Conservation (phyloP, 2,797 vertebrate species). For the Acestrorhynchus altus region DNA sequence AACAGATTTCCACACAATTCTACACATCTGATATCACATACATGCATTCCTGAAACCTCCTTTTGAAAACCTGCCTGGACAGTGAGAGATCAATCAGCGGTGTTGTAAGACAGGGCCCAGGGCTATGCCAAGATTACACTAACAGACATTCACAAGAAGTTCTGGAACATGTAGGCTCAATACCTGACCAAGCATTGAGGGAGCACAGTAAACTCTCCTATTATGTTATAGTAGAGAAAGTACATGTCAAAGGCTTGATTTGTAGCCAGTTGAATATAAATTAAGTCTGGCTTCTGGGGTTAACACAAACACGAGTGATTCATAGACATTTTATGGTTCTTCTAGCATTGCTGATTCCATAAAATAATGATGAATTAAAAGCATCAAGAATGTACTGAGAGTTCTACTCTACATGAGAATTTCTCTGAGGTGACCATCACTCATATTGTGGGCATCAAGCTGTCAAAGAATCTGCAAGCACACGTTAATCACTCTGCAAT, state of each 20-base stretch:
- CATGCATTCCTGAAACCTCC: neutral
- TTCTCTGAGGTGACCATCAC: neutral
- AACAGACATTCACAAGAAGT: conserved; percentile 18
- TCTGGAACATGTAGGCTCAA: conserved; percentile 12
- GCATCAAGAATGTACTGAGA: conserved; percentile 1
- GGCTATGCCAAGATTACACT: conserved; percentile 1
- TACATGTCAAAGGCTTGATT: conserved; percentile 13
- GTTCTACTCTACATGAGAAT: neutral
- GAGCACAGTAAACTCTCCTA: conserved; percentile 19
- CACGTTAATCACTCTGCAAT: no score
- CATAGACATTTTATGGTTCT: conserved; percentile 7
- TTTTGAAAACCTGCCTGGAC: conserved; percentile 31
- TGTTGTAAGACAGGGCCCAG: neutral
- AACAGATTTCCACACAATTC: conserved; percentile 16
- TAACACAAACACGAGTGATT: conserved; percentile 13
- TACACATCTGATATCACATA: conserved; percentile 13
- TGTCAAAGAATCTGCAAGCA: neutral
- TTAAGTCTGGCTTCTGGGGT: conserved; percentile 18
- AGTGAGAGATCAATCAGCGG: neutral
- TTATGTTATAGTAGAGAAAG: neutral
- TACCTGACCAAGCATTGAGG: neutral
- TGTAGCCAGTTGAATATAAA: neutral
- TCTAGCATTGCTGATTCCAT: neutral
- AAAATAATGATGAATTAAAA: conserved; percentile 31
- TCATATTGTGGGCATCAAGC: conserved; percentile 6